Percentiles rank a stretch among this genome's conserved stretches.
Conservation (phyloP, 2,888 invertebrate species). For the Diplolepis rosae region DNA sequence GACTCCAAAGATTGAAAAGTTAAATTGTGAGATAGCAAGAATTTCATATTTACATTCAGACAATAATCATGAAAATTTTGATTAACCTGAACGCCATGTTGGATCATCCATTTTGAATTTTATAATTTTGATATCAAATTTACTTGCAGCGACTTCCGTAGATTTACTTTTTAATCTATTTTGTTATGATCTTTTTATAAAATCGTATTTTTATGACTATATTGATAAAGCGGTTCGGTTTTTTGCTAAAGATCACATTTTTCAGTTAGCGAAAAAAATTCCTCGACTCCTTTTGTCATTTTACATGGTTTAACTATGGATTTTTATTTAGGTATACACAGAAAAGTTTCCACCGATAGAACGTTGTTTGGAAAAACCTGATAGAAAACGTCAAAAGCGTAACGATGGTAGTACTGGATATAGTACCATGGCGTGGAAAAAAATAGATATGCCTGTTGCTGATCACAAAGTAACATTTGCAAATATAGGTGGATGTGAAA, state of each 20-base stretch:
- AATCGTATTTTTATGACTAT: no score
- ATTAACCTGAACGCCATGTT: no score
- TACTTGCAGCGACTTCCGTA: no score
- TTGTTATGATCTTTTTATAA: no score
- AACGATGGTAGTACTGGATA: conserved; percentile 72
- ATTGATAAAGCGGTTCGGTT: background rate
- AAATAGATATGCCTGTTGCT: conserved; percentile 65
- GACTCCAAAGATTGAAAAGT: no score
- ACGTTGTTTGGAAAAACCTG: conserved; percentile 38
- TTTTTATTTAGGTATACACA: conserved; percentile 26
- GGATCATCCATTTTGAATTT: no score
- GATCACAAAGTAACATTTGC: conserved; percentile 78
- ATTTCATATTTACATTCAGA: no score
- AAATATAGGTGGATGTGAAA: conserved; percentile 88
- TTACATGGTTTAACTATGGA: background rate
- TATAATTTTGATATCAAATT: no score
- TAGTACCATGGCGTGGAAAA: conserved; percentile 64
- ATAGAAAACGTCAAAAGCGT: conserved; percentile 71
- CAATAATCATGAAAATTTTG: no score
- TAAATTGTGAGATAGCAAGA: no score
- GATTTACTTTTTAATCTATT: no score
- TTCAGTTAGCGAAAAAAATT: background rate
- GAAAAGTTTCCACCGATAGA: conserved; percentile 23
- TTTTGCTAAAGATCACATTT: background rate
- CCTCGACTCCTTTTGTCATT: background rate